Percentiles rank a stretch among this genome's conserved stretches.
phyloP scores from a whole-genome alignment of 2,113 vertebrate species.

The Tachysurus fulvidraco region DNA sequence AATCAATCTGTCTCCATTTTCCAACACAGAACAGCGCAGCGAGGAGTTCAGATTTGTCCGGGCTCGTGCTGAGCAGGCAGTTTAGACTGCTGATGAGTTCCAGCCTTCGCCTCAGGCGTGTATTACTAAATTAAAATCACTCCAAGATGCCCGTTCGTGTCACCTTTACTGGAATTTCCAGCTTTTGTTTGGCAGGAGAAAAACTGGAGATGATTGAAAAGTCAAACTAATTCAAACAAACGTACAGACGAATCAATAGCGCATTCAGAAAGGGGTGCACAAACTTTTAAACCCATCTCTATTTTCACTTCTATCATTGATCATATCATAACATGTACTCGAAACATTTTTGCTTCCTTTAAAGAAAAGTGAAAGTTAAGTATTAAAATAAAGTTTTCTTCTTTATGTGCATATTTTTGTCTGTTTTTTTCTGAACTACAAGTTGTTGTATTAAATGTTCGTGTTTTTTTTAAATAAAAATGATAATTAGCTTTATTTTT shows the following conservation, averaged over 20 bases:
- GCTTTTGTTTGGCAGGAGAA: neutral
- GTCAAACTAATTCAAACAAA: neutral
- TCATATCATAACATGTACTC: neutral
- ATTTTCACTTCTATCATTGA: neutral
- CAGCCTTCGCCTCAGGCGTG: conserved; percentile 17
- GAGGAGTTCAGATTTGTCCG: conserved; percentile 6
- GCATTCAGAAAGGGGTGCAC: neutral
- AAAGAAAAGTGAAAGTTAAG: neutral
- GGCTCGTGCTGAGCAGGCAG: neutral
- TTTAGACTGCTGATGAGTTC: neutral
- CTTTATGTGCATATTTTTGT: neutral
- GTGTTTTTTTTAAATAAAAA: neutral
- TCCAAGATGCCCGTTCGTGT: neutral
- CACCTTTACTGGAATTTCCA: conserved; percentile 22
- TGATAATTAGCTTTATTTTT: neutral
- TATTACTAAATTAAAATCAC: neutral
- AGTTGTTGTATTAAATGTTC: neutral
- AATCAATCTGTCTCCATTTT: neutral
- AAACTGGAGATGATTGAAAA: neutral
- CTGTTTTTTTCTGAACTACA: neutral
- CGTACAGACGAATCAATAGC: neutral
- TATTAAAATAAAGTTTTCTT: neutral
- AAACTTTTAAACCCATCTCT: neutral
- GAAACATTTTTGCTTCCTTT: neutral
- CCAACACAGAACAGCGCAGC: neutral